phyloP scores from a whole-genome alignment of 92 coral and sea anemone genomes.

The Scolanthus callimorphus region DNA sequence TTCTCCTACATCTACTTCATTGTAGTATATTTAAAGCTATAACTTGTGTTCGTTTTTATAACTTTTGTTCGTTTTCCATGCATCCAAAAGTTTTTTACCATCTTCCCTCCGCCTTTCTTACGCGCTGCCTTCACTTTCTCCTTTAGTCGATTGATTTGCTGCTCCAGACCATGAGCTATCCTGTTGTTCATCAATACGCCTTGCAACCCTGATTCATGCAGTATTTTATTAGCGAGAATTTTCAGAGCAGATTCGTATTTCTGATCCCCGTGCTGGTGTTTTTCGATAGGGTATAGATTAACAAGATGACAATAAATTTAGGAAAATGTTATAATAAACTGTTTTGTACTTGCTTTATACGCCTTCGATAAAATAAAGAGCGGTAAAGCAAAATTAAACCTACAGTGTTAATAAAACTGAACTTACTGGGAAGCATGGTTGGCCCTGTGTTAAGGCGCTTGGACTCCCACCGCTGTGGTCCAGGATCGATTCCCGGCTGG shows the following conservation, averaged over 20 bases:
- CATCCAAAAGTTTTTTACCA: neutral
- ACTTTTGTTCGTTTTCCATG: neutral
- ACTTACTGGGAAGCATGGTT: too few species aligned
- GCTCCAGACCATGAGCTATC: neutral
- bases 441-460: too few species aligned
- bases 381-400: too few species aligned
- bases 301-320: slow-evolving; percentile 1
- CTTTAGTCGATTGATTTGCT: neutral
- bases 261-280: neutral
- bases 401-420: too few species aligned
- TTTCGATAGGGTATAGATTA: slow-evolving; percentile 9
- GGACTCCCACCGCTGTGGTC: too few species aligned
- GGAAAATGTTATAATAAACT: too few species aligned
- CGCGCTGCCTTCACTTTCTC: neutral
- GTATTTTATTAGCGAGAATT: neutral
- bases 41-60: neutral
- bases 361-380: too few species aligned
- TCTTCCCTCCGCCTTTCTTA: neutral
- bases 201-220: neutral
- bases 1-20: neutral
- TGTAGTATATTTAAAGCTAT: neutral
- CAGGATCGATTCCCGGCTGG: too few species aligned
- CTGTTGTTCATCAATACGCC: neutral
- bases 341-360: too few species aligned
- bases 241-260: neutral